These are phyloP conservation scores for Drosophila burlai DNA, from an alignment of 1,140 invertebrate genomes.

Conservation along the genomic window DNA sequence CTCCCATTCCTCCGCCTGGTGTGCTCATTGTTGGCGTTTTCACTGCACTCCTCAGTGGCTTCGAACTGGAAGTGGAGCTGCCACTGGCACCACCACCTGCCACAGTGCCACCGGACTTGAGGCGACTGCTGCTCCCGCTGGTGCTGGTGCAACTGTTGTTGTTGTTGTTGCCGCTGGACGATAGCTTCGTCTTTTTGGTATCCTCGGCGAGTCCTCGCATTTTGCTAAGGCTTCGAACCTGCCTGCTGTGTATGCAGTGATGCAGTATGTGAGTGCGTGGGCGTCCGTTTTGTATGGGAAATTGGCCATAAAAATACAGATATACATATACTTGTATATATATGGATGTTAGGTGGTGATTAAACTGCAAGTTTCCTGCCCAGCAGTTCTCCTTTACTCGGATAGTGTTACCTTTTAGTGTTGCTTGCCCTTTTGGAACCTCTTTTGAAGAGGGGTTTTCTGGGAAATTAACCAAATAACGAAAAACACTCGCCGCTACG, in stretches of 20 bases:
- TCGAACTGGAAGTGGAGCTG: conserved; percentile 53
- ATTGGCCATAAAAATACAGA: conserved; percentile 53
- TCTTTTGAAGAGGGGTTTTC: conserved; percentile 23
- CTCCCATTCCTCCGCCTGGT: conserved; percentile 32
- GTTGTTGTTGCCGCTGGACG: conserved; percentile 60
- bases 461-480: conserved; percentile 31
- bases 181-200: conserved; percentile 73
- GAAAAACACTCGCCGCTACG: conserved; percentile 20
- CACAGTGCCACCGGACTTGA: conserved; percentile 23
- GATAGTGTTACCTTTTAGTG: conserved; percentile 15
- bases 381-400: background rate
- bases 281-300: conserved; percentile 28
- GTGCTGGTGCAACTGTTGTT: conserved; percentile 34
- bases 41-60: conserved; percentile 41
- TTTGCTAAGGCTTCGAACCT: conserved; percentile 47
- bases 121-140: conserved; percentile 29
- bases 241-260: conserved; percentile 13
- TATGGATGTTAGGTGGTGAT: conserved; percentile 35
- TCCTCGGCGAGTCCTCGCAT: conserved; percentile 82
- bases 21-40: conserved; percentile 54
- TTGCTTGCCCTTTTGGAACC: background rate
- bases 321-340: conserved; percentile 2
- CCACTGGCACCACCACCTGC: conserved; percentile 36
- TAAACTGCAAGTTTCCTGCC: background rate
- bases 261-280: conserved; percentile 30